Evolutionary conservation across 2,113 vertebrate genomes (phyloP).

Genomic region (Epinephelus cyanopodus): DNA sequence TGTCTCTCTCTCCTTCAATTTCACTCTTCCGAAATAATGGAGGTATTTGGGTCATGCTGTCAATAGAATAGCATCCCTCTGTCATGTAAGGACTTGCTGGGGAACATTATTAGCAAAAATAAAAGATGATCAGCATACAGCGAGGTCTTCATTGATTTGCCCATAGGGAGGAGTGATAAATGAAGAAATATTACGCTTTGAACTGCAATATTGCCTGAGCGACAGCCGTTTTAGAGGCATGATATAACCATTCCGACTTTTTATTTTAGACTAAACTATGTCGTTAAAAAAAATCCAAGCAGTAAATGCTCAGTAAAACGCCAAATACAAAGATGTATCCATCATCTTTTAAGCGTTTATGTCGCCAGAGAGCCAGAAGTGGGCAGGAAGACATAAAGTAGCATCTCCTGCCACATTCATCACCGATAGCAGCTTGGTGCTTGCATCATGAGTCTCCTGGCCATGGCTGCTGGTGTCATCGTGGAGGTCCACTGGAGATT

Average conservation of each 20-base stretch:
- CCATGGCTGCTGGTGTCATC: background rate
- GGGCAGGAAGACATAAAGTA: slow-evolving; percentile 29
- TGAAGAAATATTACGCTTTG: slow-evolving; percentile 54
- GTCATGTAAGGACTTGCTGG: slow-evolving; percentile 48
- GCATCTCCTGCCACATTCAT: slow-evolving; percentile 42
- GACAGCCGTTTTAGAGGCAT: slow-evolving; percentile 51
- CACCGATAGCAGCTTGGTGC: background rate
- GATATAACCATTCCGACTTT: slow-evolving; percentile 61
- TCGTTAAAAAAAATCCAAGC: slow-evolving; percentile 60
- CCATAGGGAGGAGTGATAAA: slow-evolving; percentile 50
- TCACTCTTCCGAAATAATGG: slow-evolving; percentile 45
- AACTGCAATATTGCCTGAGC: slow-evolving; percentile 47
- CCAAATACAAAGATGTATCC: slow-evolving; percentile 46
- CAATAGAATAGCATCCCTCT: slow-evolving; percentile 57
- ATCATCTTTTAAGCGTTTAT: slow-evolving; percentile 52
- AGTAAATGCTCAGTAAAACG: slow-evolving; percentile 57
- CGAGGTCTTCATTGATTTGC: slow-evolving; percentile 57
- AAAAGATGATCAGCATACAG: slow-evolving; percentile 59
- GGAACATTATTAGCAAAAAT: slow-evolving; percentile 49
- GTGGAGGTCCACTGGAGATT: slow-evolving; percentile 26
- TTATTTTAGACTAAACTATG: slow-evolving; percentile 66
- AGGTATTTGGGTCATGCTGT: slow-evolving; percentile 64
- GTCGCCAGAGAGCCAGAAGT: slow-evolving; percentile 26
- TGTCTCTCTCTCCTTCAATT: slow-evolving; percentile 10
- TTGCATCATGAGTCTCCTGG: slow-evolving; percentile 4